These are phyloP conservation scores for Pantherophis alleghaniensis DNA, from an alignment of 2,797 vertebrate genomes.

Conservation along the genomic window DNA sequence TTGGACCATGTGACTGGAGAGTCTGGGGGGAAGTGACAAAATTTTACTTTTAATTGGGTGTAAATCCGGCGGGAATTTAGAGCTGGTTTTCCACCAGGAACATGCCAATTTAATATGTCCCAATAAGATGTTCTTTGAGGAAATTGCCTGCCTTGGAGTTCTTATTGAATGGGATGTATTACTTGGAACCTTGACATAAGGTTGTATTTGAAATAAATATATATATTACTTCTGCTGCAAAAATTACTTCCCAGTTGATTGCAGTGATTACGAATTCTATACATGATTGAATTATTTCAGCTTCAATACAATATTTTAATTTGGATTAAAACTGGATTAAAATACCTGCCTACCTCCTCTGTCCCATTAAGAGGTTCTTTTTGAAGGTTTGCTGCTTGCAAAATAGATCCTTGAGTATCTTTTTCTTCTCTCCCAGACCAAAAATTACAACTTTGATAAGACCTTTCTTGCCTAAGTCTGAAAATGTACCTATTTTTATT, in stretches of 20 bases:
- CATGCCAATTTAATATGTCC: too few species aligned
- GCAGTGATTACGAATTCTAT: not conserved
- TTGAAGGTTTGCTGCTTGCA: not conserved
- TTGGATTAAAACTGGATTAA: not conserved
- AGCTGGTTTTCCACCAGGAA: too few species aligned
- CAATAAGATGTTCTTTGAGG: too few species aligned
- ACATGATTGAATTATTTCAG: not conserved
- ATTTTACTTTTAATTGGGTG: too few species aligned
- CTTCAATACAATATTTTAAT: not conserved
- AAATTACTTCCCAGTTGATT: not conserved
- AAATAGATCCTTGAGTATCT: not conserved
- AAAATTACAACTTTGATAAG: not conserved
- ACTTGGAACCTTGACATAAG: too few species aligned
- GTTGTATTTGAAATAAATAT: not conserved
- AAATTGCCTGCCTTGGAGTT: too few species aligned
- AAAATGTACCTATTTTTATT: not conserved
- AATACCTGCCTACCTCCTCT: not conserved
- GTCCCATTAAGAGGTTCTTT: not conserved
- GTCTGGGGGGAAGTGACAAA: too few species aligned
- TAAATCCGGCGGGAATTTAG: too few species aligned
- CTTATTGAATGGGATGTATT: too few species aligned
- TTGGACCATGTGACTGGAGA: too few species aligned
- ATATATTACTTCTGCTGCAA: not conserved
- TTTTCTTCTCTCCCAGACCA: not conserved
- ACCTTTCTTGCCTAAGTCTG: not conserved